Conservation (phyloP, 2,113 vertebrate species). For the Dicentrarchus labrax region DNA sequence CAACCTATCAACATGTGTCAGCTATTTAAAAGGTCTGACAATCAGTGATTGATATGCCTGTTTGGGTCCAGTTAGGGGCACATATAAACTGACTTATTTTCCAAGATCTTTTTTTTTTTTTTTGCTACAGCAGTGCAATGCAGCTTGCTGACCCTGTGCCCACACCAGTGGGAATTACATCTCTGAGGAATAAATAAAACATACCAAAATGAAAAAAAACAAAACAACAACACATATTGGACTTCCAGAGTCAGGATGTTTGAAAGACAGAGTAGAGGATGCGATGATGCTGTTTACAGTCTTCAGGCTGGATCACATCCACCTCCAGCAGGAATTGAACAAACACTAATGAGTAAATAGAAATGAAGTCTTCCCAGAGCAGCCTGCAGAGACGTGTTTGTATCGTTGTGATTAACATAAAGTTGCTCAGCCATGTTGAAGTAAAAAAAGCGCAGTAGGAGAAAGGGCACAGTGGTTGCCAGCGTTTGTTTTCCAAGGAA, state of each 20-base stretch:
- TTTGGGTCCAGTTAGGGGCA: not conserved
- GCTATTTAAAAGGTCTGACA: not conserved
- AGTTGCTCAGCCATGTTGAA: conserved; percentile 48
- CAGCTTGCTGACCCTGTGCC: not conserved
- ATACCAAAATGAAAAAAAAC: not conserved
- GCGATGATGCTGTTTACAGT: conserved; percentile 27
- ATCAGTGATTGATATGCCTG: not conserved
- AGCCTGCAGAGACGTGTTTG: conserved; percentile 27
- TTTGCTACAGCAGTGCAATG: not conserved
- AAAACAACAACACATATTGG: not conserved
- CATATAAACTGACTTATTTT: not conserved
- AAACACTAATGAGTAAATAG: conserved; percentile 32
- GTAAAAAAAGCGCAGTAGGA: conserved; percentile 26
- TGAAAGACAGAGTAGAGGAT: conserved; percentile 32
- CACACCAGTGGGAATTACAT: conserved; percentile 4
- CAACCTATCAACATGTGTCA: not conserved
- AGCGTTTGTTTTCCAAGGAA: conserved; percentile 55
- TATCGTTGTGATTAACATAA: conserved; percentile 53
- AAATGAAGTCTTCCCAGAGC: conserved; percentile 13
- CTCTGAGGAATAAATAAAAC: conserved; percentile 14
- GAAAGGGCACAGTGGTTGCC: conserved; percentile 22
- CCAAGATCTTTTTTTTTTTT: not conserved
- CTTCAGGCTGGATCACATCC: conserved; percentile 17
- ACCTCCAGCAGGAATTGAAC: conserved; percentile 34
- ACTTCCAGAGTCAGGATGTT: conserved; percentile 6